These are phyloP conservation scores for Piscicola geometra DNA, from an alignment of 2,888 invertebrate species.

Conservation along the genomic window DNA sequence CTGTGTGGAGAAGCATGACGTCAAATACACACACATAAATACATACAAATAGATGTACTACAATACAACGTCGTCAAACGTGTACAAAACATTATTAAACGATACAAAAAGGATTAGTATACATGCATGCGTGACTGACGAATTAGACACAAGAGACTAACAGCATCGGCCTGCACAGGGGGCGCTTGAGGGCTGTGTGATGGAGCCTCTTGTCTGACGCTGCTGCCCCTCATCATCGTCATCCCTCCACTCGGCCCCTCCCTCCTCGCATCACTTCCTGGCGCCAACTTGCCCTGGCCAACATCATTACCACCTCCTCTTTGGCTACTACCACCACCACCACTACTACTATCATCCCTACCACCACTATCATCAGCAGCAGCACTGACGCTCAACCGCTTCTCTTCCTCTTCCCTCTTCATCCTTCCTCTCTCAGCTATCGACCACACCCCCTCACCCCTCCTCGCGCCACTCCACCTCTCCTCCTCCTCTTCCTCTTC, in stretches of 20 bases:
- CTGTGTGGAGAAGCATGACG: no score
- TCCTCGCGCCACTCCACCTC: constrained; percentile 27
- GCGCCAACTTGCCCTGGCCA: background rate
- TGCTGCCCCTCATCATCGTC: background rate
- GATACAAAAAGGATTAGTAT: no score
- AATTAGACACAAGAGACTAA: no score
- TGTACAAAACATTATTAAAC: no score
- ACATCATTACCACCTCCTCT: background rate
- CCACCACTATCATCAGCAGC: background rate
- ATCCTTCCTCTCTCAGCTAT: constrained; percentile 72
- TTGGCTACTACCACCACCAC: background rate
- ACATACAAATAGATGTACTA: no score
- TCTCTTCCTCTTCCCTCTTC: constrained; percentile 82
- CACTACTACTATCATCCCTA: constrained; percentile 13
- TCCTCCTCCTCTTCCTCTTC: constrained; percentile 35
- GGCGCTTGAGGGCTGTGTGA: background rate
- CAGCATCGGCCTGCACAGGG: no score
- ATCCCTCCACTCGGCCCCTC: background rate
- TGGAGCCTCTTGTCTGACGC: background rate
- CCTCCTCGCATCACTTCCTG: background rate
- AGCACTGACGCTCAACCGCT: background rate
- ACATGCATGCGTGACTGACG: no score
- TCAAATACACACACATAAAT: no score
- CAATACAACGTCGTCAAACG: no score
- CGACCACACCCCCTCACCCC: constrained; percentile 57